These are phyloP conservation scores for human (Homo sapiens) DNA, from an alignment of 2,113 vertebrate genomes.

Conservation along the genomic window GRCh38 chr15:39301001-39301500, in stretches of 20 bases:
- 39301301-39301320: slow-evolving; percentile 64
- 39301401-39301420: slow-evolving; percentile 76
- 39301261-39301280: slow-evolving; percentile 37
- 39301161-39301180: background rate
- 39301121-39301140: background rate
- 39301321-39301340: slow-evolving; percentile 67
- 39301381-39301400: slow-evolving; percentile 77
- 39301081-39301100: background rate
- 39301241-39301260: slow-evolving; percentile 47
- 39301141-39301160: background rate
- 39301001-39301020: slow-evolving; percentile 73
- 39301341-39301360: slow-evolving; percentile 73
- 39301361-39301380: slow-evolving; percentile 62
- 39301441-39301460: slow-evolving; percentile 76
- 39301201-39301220: slow-evolving; percentile 18
- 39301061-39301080: slow-evolving; percentile 59
- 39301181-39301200: slow-evolving; percentile 25
- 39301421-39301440: slow-evolving; percentile 79
- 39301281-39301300: slow-evolving; percentile 48
- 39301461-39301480: slow-evolving; percentile 77
- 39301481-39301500: slow-evolving; percentile 75
- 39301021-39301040: slow-evolving; percentile 79
- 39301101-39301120: no score
- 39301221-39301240: slow-evolving; percentile 60
- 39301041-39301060: slow-evolving; percentile 79